Evolutionary conservation across 1,140 invertebrate species (phyloP).

Genomic region (Harlomillsia oculata): DNA sequence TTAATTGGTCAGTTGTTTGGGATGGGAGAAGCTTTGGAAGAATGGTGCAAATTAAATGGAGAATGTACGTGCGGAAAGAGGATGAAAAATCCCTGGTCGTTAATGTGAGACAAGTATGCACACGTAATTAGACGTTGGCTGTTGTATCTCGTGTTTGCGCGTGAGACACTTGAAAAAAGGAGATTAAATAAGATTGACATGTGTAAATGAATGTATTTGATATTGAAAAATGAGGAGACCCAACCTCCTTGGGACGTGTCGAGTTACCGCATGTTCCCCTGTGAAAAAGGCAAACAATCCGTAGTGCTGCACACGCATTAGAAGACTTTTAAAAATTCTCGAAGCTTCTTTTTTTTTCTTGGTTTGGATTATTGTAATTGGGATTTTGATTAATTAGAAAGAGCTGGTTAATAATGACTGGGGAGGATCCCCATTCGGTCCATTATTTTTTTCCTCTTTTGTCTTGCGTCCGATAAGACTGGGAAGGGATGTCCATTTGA

Average conservation of each 20-base stretch:
- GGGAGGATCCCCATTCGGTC: constrained; percentile 18
- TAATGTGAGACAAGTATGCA: too few relatives aligned
- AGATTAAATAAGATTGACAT: constrained; percentile 14
- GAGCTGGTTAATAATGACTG: constrained; percentile 31
- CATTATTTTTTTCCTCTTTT: background rate
- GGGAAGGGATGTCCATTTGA: too few relatives aligned
- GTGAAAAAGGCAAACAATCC: constrained; percentile 6
- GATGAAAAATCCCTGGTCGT: too few relatives aligned
- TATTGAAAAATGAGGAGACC: constrained; percentile 27
- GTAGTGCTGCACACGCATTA: background rate
- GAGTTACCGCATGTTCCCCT: constrained; percentile 9
- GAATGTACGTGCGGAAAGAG: too few relatives aligned
- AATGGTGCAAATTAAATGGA: too few relatives aligned
- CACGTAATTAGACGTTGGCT: too few relatives aligned
- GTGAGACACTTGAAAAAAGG: constrained; percentile 7
- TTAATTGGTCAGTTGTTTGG: too few relatives aligned
- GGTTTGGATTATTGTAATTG: constrained; percentile 32
- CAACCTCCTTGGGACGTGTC: constrained; percentile 17
- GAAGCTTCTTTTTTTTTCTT: too few relatives aligned
- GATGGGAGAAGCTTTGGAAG: too few relatives aligned
- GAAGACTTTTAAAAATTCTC: too few relatives aligned
- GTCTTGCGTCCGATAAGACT: background rate
- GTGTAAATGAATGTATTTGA: constrained; percentile 22
- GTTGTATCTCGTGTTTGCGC: too few relatives aligned
- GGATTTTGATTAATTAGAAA: constrained; percentile 36